These are phyloP conservation scores for Tetanocera ferruginea DNA, from an alignment of 2,888 invertebrate species.

Conservation along the genomic window DNA sequence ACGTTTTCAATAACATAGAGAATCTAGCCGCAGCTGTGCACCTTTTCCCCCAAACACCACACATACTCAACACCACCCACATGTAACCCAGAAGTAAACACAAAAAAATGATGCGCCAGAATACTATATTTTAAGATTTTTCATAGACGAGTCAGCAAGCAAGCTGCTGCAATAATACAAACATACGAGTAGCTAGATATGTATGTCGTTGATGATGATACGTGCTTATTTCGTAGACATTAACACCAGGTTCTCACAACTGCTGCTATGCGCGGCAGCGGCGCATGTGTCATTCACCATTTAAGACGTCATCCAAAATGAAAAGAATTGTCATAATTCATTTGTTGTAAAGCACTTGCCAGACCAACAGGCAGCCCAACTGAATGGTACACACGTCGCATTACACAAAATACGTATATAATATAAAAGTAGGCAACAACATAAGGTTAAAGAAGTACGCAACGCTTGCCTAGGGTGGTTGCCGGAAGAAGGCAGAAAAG, in stretches of 20 bases:
- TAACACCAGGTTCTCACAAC: slow-evolving; percentile 28
- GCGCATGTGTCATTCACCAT: slow-evolving; percentile 39
- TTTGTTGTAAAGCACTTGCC: slow-evolving; percentile 39
- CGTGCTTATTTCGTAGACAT: slow-evolving; percentile 27
- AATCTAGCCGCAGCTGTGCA: slow-evolving; percentile 23
- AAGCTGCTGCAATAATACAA: neutral
- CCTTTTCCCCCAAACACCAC: neutral
- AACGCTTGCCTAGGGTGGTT: slow-evolving; percentile 11
- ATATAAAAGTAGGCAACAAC: neutral
- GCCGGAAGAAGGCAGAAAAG: neutral
- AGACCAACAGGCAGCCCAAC: neutral
- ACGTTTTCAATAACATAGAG: slow-evolving; percentile 33
- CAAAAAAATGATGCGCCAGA: neutral
- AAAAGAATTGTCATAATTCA: slow-evolving; percentile 46
- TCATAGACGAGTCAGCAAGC: slow-evolving; percentile 12
- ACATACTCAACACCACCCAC: neutral
- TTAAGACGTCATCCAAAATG: slow-evolving; percentile 44
- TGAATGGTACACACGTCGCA: neutral
- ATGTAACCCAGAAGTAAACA: neutral
- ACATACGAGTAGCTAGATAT: neutral
- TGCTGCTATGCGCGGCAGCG: neutral
- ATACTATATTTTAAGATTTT: slow-evolving; percentile 33
- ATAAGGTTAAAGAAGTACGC: slow-evolving; percentile 23
- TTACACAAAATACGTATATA: neutral
- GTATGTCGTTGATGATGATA: neutral